Percentiles rank a stretch among this genome's conserved stretches.
Conservation (phyloP, 2,113 vertebrate genomes). For the Colaptes auratus region DNA sequence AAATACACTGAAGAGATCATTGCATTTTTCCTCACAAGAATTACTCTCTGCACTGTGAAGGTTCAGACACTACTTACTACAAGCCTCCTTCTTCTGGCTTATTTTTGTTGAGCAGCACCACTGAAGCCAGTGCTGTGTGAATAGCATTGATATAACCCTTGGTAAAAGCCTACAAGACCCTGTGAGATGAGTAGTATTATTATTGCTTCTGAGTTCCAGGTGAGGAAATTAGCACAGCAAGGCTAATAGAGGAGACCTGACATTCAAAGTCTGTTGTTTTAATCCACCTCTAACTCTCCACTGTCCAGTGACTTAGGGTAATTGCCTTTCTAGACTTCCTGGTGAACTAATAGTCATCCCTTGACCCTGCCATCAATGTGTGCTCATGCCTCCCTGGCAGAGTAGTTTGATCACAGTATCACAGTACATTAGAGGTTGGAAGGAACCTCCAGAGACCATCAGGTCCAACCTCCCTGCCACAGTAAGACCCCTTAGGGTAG, state of each 20-base stretch:
- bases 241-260: neutral
- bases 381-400: neutral
- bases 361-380: neutral
- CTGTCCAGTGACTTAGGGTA: neutral
- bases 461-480: too few species aligned
- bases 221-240: neutral
- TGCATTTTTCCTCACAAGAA: neutral
- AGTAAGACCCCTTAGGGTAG: too few species aligned
- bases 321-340: neutral
- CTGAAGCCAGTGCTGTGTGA: neutral
- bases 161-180: neutral
- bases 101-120: neutral
- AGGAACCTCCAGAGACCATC: too few species aligned
- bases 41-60: fast-evolving
- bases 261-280: neutral
- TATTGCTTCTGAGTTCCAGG: neutral
- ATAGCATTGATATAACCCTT: neutral
- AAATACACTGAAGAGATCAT: neutral
- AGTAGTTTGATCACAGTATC: neutral
- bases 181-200: neutral
- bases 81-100: neutral
- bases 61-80: neutral
- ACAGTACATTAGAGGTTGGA: too few species aligned
- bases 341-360: neutral
- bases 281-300: neutral